These are phyloP conservation scores for Melospiza melodia DNA, from an alignment of 2,113 vertebrate species.

Conservation along the genomic window DNA sequence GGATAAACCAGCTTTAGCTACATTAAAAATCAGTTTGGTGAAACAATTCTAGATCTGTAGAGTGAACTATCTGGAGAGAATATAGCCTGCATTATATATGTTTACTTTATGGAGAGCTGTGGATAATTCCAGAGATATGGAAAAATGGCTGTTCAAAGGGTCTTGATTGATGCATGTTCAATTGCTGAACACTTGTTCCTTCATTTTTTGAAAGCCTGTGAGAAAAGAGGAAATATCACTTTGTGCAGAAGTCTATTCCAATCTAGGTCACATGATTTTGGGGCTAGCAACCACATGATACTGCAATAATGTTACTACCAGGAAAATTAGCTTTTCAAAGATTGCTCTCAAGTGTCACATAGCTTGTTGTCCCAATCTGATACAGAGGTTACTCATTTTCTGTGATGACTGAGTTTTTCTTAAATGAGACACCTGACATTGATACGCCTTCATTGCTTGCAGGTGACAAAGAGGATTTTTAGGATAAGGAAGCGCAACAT, in stretches of 20 bases:
- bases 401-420: background rate
- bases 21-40: background rate
- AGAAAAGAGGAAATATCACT: background rate
- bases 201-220: background rate
- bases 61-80: background rate
- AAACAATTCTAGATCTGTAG: background rate
- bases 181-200: background rate
- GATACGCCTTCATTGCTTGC: background rate
- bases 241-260: background rate
- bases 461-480: background rate
- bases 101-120: background rate
- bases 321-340: background rate
- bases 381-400: background rate
- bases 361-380: background rate
- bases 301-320: background rate
- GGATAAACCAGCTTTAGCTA: background rate
- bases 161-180: background rate
- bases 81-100: background rate
- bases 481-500: background rate
- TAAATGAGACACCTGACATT: background rate
- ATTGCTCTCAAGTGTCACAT: background rate
- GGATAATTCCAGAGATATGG: background rate
- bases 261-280: background rate
- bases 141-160: background rate
- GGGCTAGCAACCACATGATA: background rate